Conservation (phyloP, 1,140 invertebrate species). For the Temnothorax curvispinosus region DNA sequence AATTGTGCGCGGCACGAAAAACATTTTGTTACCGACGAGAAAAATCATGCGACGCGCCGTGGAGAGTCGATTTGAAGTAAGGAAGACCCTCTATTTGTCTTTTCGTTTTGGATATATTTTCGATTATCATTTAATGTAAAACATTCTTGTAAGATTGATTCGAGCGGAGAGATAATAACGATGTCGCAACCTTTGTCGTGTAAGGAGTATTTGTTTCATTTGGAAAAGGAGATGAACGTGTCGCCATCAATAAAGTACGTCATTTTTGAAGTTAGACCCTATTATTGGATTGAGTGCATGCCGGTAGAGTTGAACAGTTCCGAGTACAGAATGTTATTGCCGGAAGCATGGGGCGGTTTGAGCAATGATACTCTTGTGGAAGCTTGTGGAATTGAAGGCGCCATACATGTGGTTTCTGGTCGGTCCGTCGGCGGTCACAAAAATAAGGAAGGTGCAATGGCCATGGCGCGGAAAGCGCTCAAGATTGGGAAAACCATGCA, state of each 20-base stretch:
- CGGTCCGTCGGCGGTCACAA: constrained; percentile 97
- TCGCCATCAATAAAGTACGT: constrained; percentile 91
- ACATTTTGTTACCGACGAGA: constrained; percentile 94
- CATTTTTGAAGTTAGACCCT: constrained; percentile 88
- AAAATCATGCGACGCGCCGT: constrained; percentile 91
- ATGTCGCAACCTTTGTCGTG: constrained; percentile 92
- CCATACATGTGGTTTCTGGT: constrained; percentile 94
- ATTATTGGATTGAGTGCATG: constrained; percentile 94
- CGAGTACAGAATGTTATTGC: constrained; percentile 91
- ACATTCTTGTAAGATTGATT: constrained; percentile 84
- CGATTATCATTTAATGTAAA: constrained; percentile 3
- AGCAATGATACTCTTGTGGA: constrained; percentile 91
- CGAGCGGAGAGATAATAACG: constrained; percentile 92
- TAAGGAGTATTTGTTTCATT: constrained; percentile 94
- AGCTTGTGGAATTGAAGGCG: constrained; percentile 90
- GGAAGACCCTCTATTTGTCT: background rate
- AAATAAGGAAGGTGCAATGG: constrained; percentile 92
- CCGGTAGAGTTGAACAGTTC: constrained; percentile 91
- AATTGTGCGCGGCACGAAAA: constrained; percentile 88
- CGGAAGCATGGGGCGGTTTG: constrained; percentile 93
- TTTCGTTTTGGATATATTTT: background rate
- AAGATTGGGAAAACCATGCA: constrained; percentile 78
- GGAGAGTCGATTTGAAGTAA: constrained; percentile 88
- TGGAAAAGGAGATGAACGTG: constrained; percentile 92
- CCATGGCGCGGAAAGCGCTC: constrained; percentile 92